phyloP scores from a whole-genome alignment of 2,888 invertebrate genomes.

The Parnassius orleans region DNA sequence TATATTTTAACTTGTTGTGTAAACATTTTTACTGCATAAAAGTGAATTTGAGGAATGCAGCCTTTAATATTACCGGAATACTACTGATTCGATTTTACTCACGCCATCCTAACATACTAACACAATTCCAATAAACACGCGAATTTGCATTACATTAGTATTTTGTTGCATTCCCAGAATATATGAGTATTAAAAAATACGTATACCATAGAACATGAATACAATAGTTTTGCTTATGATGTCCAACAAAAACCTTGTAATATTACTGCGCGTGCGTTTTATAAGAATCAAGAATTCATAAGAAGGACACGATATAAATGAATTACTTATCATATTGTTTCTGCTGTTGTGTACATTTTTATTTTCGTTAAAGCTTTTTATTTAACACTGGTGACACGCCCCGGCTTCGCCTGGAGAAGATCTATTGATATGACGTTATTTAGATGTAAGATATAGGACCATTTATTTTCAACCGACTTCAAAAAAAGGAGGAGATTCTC shows the following conservation, averaged over 20 bases:
- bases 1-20: no score
- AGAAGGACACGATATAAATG: background rate
- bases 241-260: constrained; percentile 4
- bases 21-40: background rate
- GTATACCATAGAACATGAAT: no score
- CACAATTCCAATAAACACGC: constrained; percentile 54
- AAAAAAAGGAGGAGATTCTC: no score
- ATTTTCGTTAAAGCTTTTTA: no score
- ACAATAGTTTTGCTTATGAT: background rate
- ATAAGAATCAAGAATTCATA: constrained; percentile 4
- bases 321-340: constrained; percentile 6
- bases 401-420: no score
- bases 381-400: no score
- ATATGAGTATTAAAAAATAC: constrained; percentile 3
- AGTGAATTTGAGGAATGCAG: constrained; percentile 18
- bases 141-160: constrained; percentile 30
- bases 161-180: constrained; percentile 1
- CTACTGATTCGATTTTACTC: constrained; percentile 38
- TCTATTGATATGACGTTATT: no score
- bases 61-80: constrained; percentile 25
- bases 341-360: constrained; percentile 9
- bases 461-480: no score
- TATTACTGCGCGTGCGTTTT: constrained; percentile 14
- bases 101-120: constrained; percentile 55
- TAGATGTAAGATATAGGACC: no score